phyloP scores from a whole-genome alignment of 2,888 invertebrate species.

The Nesidiocoris tenuis region DNA sequence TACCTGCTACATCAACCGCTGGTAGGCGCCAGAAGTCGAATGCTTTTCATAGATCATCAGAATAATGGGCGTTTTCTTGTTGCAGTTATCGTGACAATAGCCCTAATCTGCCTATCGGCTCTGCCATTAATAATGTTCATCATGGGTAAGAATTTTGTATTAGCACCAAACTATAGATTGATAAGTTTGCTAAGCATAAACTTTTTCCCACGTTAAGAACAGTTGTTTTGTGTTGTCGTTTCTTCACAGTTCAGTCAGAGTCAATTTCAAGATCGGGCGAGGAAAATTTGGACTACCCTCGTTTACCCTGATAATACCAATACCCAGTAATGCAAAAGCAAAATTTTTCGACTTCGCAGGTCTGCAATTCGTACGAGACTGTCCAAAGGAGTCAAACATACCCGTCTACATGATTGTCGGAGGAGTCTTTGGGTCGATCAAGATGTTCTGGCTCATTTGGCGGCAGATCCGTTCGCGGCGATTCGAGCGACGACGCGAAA shows the following conservation, averaged over 20 bases:
- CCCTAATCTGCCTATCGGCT: conserved; percentile 66
- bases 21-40: too few species aligned
- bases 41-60: too few species aligned
- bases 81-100: conserved; percentile 69
- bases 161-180: too few species aligned
- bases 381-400: conserved; percentile 73
- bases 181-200: not conserved
- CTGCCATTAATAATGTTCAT: conserved; percentile 74
- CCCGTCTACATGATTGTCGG: conserved; percentile 84
- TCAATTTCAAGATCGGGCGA: too few species aligned
- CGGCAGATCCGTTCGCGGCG: conserved; percentile 65
- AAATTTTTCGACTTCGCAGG: conserved; percentile 61
- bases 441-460: conserved; percentile 68
- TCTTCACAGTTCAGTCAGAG: not conserved
- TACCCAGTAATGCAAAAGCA: too few species aligned
- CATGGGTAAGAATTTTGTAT: conserved; percentile 64
- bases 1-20: too few species aligned
- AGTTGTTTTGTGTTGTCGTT: not conserved
- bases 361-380: conserved; percentile 74
- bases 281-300: too few species aligned
- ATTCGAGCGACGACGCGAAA: conserved; percentile 55
- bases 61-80: too few species aligned
- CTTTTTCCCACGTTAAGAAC: not conserved
- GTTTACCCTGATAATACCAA: too few species aligned
- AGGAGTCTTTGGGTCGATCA: conserved; percentile 70